Conservation (phyloP, 2,797 vertebrate genomes). For the Clarias fuscus region DNA sequence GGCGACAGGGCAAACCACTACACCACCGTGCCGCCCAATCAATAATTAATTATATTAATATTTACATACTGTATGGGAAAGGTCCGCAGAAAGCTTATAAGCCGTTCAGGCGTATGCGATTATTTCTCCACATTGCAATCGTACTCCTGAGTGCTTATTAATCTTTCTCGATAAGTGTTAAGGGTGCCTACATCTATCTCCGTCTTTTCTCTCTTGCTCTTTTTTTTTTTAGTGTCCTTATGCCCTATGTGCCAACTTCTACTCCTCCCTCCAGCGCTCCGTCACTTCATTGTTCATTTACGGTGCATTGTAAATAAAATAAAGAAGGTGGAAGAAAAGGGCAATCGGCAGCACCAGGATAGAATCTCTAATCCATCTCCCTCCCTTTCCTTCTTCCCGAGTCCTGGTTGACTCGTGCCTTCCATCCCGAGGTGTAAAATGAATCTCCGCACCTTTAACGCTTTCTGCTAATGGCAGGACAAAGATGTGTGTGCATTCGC, state of each 20-base stretch:
- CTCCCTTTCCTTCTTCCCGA: constrained; percentile 12
- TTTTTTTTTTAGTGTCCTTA: neutral
- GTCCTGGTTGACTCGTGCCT: constrained; percentile 21
- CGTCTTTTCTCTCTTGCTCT: neutral
- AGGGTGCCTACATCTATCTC: neutral
- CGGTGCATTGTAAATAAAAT: constrained; percentile 64
- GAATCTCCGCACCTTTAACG: constrained; percentile 18
- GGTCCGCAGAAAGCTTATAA: neutral
- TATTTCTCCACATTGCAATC: constrained; percentile 8
- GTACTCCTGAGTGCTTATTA: constrained; percentile 19
- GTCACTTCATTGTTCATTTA: constrained; percentile 53
- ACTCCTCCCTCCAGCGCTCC: constrained; percentile 31
- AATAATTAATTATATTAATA: neutral
- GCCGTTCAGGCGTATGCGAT: neutral
- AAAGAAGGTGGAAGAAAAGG: constrained; percentile 56
- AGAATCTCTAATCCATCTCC: constrained; percentile 50
- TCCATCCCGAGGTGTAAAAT: constrained; percentile 25
- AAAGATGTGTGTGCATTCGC: neutral
- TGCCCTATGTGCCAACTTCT: constrained; percentile 18
- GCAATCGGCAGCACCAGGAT: constrained; percentile 41
- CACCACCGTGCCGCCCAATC: too few relatives aligned
- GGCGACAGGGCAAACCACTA: too few relatives aligned
- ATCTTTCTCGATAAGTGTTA: constrained; percentile 3
- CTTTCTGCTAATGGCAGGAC: constrained; percentile 1
- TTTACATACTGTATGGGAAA: neutral